These are phyloP conservation scores for Albula glossodonta DNA, from an alignment of 2,113 vertebrate species.

Conservation along the genomic window DNA sequence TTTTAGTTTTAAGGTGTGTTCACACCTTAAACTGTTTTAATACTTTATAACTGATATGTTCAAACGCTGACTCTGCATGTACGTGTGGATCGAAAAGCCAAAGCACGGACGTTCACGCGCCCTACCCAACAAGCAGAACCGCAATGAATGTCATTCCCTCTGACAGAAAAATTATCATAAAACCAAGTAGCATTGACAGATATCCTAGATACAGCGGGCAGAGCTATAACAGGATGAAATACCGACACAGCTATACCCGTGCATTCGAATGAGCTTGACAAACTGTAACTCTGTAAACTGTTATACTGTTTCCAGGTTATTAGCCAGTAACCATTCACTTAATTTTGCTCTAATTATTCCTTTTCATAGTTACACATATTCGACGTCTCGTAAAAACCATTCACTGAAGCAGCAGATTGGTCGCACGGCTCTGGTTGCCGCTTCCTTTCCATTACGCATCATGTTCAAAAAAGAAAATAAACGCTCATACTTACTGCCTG, in stretches of 20 bases:
- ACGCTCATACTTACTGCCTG: slow-evolving; percentile 23
- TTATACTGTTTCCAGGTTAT: too few relatives aligned
- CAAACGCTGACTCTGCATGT: too few relatives aligned
- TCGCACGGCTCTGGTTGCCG: background rate
- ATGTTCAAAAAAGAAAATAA: background rate
- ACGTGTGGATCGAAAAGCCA: too few relatives aligned
- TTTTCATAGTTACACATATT: background rate
- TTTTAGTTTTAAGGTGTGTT: too few relatives aligned
- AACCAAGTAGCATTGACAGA: background rate
- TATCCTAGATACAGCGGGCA: background rate
- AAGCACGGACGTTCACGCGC: too few relatives aligned
- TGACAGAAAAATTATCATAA: background rate
- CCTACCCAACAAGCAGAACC: too few relatives aligned
- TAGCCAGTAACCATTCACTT: background rate
- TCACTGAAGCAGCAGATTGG: slow-evolving; percentile 20
- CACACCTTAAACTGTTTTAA: too few relatives aligned
- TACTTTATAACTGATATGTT: too few relatives aligned
- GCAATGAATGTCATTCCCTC: too few relatives aligned
- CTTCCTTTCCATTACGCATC: background rate
- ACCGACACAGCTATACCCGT: too few relatives aligned
- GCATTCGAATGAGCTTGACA: background rate
- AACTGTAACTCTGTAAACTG: background rate
- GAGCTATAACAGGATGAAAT: background rate
- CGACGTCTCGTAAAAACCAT: background rate
- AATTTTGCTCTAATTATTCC: slow-evolving; percentile 15